Base-by-base conservation (phyloP, 30 jellyfish, hydroid and myxozoan species). In the Hydractinia echinata region DNA sequence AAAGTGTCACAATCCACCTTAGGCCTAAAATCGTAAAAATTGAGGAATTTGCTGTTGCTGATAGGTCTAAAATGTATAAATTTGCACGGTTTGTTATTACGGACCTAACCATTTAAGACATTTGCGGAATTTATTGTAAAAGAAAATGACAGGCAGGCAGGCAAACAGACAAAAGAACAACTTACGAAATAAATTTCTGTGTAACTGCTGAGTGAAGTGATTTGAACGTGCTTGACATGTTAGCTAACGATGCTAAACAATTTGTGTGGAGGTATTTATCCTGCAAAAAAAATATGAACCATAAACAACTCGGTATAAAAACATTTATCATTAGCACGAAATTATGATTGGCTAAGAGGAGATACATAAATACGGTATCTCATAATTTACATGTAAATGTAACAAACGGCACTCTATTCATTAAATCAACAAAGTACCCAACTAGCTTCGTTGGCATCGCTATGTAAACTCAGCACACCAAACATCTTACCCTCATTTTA, bases 401-500 rank as follows among this genome's bases (percentile, higher is more conserved):
- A 58, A 58, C 19, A 58, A 58, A 16, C 69, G 19, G 69, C 69
- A 3, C 3, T 0, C 3, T 30, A 30, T 30, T 30, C 2, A 30
- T 30, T 2, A 30, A 30, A 30, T 30, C 2, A 30, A 30, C 44
- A 30, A 0, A 30, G 44, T 30, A 30, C 44, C 44, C 44, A 30
- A 30, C 44, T 30, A 30, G 44, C 44, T 30, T 30, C 44, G 44
- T 30, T 30, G 44, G 2, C 44, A 30, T 30, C 2, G 2, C 44
- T 30, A 30, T 30, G 44, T 30, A 30, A 1, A 30, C 44, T 30
- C 2, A 30, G 44, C 2, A 30, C 44, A 13, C 1, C 48, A 8
- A 77, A 1, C 68, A 13, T 66, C 95, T 83, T 53, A 89, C 97
- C 80, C 97, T 79, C 93, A 85, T 89, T 82, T 84, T 89, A 76